Percentiles rank a stretch among this genome's conserved stretches.
phyloP scores from a whole-genome alignment of 2,888 invertebrate genomes.

The Heliconius erato region DNA sequence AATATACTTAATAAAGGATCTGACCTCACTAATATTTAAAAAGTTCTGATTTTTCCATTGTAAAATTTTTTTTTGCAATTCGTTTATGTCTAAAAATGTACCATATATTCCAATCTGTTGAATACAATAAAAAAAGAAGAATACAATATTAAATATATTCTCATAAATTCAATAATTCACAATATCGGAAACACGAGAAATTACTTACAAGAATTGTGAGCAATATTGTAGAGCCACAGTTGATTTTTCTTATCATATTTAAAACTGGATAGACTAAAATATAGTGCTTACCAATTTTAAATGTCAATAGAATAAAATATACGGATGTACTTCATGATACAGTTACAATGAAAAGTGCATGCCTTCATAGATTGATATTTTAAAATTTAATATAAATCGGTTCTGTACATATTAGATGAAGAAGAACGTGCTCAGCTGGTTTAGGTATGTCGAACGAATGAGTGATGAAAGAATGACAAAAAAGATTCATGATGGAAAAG shows the following conservation, averaged over 20 bases:
- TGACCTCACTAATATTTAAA: conserved; percentile 78
- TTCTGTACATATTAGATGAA: neutral
- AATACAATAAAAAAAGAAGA: conserved; percentile 47
- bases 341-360: neutral
- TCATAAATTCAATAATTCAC: conserved; percentile 36
- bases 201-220: conserved; percentile 67
- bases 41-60: conserved; percentile 77
- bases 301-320: neutral
- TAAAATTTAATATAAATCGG: neutral
- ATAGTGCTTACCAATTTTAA: neutral
- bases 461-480: too few species aligned
- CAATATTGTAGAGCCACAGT: conserved; percentile 59
- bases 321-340: neutral
- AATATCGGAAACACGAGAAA: neutral
- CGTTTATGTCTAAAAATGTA: conserved; percentile 74
- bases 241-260: conserved; percentile 61
- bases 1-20: conserved; percentile 50
- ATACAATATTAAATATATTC: conserved; percentile 20
- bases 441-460: too few species aligned
- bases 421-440: too few species aligned
- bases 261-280: neutral
- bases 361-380: neutral
- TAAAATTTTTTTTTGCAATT: conserved; percentile 75
- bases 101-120: conserved; percentile 73
- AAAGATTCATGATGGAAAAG: too few species aligned